These are phyloP conservation scores for Malacoctenus gilli DNA, from an alignment of 2,797 vertebrate species.

Conservation along the genomic window DNA sequence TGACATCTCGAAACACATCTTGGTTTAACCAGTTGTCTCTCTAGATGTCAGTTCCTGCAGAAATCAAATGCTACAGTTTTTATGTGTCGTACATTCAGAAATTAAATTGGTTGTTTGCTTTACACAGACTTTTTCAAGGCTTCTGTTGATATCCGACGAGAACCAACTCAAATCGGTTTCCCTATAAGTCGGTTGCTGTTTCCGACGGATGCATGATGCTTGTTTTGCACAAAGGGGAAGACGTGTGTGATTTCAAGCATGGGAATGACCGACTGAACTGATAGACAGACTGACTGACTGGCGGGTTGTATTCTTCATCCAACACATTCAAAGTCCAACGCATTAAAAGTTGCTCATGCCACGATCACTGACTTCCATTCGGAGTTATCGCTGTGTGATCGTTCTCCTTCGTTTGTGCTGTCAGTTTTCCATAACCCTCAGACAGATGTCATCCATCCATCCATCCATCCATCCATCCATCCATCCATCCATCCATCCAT, in stretches of 20 bases:
- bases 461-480: constrained; percentile 10
- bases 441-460: constrained; percentile 18
- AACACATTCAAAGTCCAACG: too few relatives aligned
- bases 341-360: constrained; percentile 12
- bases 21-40: too few relatives aligned
- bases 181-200: constrained; percentile 2
- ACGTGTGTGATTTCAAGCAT: constrained; percentile 12
- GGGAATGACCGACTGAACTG: constrained; percentile 3
- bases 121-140: too few relatives aligned
- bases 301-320: constrained; percentile 14
- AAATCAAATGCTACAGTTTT: too few relatives aligned
- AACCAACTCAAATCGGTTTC: background rate
- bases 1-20: too few relatives aligned
- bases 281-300: constrained; percentile 12
- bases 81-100: too few relatives aligned
- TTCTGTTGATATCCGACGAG: too few relatives aligned
- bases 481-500: constrained; percentile 45
- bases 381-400: constrained; percentile 16
- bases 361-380: constrained; percentile 20
- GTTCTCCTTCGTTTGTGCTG: constrained; percentile 32
- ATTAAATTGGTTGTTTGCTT: too few relatives aligned
- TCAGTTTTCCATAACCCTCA: constrained; percentile 19
- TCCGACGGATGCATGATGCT: constrained; percentile 14
- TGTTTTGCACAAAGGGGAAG: too few relatives aligned
- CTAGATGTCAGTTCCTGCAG: too few relatives aligned